Evolutionary conservation across 2,113 vertebrate species (phyloP).

Genomic region (Apteryx owenii): DNA sequence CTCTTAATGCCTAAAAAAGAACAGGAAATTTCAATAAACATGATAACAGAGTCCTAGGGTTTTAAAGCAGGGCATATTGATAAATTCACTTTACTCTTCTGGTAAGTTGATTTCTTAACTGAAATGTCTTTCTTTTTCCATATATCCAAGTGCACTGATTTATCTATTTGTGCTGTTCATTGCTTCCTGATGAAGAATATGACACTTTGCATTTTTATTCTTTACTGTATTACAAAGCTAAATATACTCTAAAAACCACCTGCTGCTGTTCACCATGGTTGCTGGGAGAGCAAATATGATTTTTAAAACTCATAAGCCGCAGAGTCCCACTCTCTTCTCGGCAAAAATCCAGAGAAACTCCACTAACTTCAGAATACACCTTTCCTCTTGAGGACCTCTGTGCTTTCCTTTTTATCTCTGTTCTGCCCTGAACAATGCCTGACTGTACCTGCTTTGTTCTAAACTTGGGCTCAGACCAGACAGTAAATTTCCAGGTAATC

Average conservation of each 20-base stretch:
- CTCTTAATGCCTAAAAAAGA: neutral
- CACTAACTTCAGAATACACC: accelerated
- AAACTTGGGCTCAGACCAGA: neutral
- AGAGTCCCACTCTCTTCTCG: neutral
- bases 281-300: neutral
- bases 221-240: neutral
- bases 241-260: neutral
- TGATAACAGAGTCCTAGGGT: neutral
- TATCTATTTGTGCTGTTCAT: neutral
- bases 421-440: neutral
- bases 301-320: neutral
- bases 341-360: neutral
- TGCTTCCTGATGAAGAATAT: neutral
- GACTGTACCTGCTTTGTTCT: neutral
- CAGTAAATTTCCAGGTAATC: neutral
- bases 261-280: neutral
- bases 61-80: neutral
- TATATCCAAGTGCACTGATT: neutral
- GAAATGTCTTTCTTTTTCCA: neutral
- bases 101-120: neutral
- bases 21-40: neutral
- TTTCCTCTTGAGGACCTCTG: neutral
- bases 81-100: neutral
- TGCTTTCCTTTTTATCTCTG: neutral
- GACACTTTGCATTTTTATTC: neutral